A percentile compares a stretch with the other conserved stretches of the same genome.
These are phyloP conservation scores for Standfussiana lucernea DNA, from an alignment of 2,888 invertebrate genomes.

Conservation along the genomic window DNA sequence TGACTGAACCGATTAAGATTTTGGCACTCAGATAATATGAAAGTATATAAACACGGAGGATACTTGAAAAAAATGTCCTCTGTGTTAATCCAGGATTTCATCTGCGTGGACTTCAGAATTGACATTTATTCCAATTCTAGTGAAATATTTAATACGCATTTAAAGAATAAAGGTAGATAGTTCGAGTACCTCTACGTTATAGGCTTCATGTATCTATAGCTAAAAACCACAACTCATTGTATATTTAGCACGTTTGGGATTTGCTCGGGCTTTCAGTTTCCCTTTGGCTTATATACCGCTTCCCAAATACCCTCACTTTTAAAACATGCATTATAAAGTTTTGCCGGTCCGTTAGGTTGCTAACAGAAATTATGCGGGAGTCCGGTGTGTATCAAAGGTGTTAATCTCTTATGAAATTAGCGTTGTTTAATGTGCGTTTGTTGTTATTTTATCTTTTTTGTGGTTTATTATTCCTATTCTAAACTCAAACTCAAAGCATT, in stretches of 20 bases:
- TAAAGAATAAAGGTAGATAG: constrained; percentile 19
- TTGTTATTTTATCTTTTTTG: neutral
- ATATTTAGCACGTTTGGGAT: constrained; percentile 79
- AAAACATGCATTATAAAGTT: constrained; percentile 77
- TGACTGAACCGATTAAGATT: no score
- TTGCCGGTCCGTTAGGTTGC: constrained; percentile 61
- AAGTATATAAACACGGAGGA: neutral
- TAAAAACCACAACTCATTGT: constrained; percentile 76
- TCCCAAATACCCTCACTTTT: constrained; percentile 70
- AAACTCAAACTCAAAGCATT: neutral
- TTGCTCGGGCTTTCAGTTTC: constrained; percentile 72
- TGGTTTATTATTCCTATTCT: neutral
- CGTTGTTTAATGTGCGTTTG: neutral
- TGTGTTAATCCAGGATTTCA: neutral
- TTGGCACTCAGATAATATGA: neutral
- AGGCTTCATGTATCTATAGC: constrained; percentile 16
- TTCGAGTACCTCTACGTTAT: constrained; percentile 7
- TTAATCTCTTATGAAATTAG: constrained; percentile 33
- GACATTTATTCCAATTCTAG: neutral
- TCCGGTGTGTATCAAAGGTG: constrained; percentile 35
- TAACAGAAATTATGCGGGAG: constrained; percentile 47
- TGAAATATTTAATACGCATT: constrained; percentile 16
- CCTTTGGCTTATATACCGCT: constrained; percentile 68
- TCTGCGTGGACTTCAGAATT: neutral
- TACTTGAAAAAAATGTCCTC: neutral